phyloP scores from a whole-genome alignment of 2,797 vertebrate species.

The Phoxinus dragarum region DNA sequence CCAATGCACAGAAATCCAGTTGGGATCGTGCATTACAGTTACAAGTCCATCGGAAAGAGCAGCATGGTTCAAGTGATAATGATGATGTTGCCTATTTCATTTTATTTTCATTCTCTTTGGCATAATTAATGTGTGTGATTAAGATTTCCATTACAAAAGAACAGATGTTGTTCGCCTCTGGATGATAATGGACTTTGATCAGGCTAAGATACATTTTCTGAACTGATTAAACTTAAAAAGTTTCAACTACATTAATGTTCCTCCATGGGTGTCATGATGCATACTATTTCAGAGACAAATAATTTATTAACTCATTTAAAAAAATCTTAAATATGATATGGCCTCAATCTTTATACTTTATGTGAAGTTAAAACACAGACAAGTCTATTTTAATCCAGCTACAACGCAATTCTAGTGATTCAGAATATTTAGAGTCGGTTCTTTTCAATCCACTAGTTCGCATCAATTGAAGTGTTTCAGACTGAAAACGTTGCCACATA shows the following conservation, averaged over 20 bases:
- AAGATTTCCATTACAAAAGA: slow-evolving; percentile 80
- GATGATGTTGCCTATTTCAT: slow-evolving; percentile 74
- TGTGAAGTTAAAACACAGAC: not conserved
- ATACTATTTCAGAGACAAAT: not conserved
- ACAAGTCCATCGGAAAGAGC: slow-evolving; percentile 64
- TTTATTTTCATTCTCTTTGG: slow-evolving; percentile 73
- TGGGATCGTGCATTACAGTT: slow-evolving; percentile 35
- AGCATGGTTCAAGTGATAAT: slow-evolving; percentile 73
- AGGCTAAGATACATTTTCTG: slow-evolving; percentile 77
- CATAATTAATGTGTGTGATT: slow-evolving; percentile 83
- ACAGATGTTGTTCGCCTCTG: slow-evolving; percentile 80
- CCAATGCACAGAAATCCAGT: slow-evolving; percentile 39
- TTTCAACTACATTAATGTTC: slow-evolving; percentile 2
- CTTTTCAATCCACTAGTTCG: not conserved
- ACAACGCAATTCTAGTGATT: not conserved
- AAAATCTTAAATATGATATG: not conserved
- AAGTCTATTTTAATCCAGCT: not conserved
- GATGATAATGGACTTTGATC: slow-evolving; percentile 81
- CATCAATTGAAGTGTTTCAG: not conserved
- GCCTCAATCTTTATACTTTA: not conserved
- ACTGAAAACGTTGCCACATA: not conserved
- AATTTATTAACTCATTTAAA: not conserved
- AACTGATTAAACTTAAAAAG: slow-evolving; percentile 74
- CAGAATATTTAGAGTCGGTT: not conserved
- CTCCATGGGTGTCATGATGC: not conserved